Percentiles rank a stretch among this genome's conserved stretches.
phyloP scores from a whole-genome alignment of 2,888 invertebrate genomes.

The Phyllotreta cruciferae region DNA sequence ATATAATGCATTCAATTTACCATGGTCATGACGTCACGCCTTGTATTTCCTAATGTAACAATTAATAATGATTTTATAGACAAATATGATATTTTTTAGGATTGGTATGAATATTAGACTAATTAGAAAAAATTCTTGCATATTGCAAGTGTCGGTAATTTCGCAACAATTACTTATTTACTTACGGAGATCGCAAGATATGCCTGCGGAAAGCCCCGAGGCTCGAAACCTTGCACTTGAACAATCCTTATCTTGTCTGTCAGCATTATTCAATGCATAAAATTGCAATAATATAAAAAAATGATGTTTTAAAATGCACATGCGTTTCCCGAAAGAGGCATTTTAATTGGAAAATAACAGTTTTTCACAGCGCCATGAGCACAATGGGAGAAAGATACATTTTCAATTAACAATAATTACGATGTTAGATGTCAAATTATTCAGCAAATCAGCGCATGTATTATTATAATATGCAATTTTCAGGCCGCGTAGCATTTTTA shows the following conservation, averaged over 20 bases:
- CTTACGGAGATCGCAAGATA: background rate
- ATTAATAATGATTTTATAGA: too few species aligned
- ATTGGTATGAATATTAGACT: too few species aligned
- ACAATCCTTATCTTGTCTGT: slow-evolving; percentile 8
- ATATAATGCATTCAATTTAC: too few species aligned
- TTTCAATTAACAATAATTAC: slow-evolving; percentile 34
- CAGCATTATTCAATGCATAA: slow-evolving; percentile 4
- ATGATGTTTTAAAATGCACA: slow-evolving; percentile 10
- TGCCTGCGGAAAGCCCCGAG: background rate
- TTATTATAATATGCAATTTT: slow-evolving; percentile 27
- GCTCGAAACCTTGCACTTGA: slow-evolving; percentile 2
- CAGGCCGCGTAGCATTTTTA: too few species aligned
- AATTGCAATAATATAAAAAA: slow-evolving; percentile 7
- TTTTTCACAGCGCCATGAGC: slow-evolving; percentile 31
- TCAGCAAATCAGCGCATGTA: slow-evolving; percentile 31
- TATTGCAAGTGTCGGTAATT: too few species aligned
- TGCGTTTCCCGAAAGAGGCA: slow-evolving; percentile 6
- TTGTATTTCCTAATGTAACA: too few species aligned
- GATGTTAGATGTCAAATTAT: slow-evolving; percentile 35
- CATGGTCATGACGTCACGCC: too few species aligned
- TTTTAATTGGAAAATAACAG: slow-evolving; percentile 31
- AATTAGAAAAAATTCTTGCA: too few species aligned
- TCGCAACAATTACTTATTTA: too few species aligned
- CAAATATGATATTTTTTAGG: too few species aligned
- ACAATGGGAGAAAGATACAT: slow-evolving; percentile 31